These are phyloP conservation scores for Galagoides demidoff DNA, from an alignment of 2,797 vertebrate genomes.

Conservation along the genomic window DNA sequence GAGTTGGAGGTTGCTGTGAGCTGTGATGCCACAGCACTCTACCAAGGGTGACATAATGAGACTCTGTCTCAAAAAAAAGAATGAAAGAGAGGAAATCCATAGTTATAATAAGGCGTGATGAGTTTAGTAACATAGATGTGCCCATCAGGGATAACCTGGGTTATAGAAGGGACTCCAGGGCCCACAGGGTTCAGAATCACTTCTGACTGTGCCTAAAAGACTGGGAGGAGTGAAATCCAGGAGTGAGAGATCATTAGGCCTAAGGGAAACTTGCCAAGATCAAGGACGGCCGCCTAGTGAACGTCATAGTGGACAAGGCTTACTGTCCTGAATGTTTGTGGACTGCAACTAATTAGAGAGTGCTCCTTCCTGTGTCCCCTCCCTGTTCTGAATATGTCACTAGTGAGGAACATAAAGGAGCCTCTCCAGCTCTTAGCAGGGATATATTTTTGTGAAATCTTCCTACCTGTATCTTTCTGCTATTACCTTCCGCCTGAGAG, in stretches of 20 bases:
- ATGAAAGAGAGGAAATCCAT: neutral
- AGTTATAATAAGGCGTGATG: neutral
- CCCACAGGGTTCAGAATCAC: neutral
- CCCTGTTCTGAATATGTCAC: neutral
- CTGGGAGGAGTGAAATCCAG: accelerated
- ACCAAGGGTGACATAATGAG: too few relatives aligned
- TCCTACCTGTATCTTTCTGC: neutral
- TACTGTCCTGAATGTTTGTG: neutral
- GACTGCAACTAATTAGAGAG: too few relatives aligned
- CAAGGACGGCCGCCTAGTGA: neutral
- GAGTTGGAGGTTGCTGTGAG: too few relatives aligned
- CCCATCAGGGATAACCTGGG: accelerated
- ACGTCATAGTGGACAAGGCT: neutral
- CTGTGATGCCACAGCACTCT: too few relatives aligned
- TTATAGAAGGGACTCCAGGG: neutral
- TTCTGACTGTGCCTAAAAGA: neutral
- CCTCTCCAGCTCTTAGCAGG: neutral
- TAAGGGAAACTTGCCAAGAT: neutral
- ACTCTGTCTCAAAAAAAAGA: too few relatives aligned
- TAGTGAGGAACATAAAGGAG: neutral
- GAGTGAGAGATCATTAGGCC: neutral
- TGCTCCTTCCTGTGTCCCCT: accelerated
- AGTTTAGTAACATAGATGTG: neutral
- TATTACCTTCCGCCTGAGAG: neutral
- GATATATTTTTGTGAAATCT: neutral